Conservation (phyloP, 2,888 invertebrate species). For the Odontocerum albicorne region DNA sequence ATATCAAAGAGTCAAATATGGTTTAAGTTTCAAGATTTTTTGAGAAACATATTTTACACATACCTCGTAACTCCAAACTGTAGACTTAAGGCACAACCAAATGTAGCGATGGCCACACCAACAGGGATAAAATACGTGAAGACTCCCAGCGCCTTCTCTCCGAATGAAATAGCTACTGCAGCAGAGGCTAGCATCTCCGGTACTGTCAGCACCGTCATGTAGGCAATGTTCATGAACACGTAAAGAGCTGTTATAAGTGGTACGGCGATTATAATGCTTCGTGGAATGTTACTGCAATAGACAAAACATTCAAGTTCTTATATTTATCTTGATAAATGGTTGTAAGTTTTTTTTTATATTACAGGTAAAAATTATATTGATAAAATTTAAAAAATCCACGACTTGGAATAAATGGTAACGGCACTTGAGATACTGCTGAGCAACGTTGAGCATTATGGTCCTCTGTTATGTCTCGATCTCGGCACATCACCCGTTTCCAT, state of each 20-base stretch:
- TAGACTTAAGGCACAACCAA: conserved; percentile 76
- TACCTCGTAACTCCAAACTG: conserved; percentile 76
- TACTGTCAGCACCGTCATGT: conserved; percentile 76
- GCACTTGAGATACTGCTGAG: no score
- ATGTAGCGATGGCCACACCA: conserved; percentile 76
- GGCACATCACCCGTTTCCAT: no score
- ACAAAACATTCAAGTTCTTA: no score
- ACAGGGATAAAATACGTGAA: conserved; percentile 70
- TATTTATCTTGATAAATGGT: no score
- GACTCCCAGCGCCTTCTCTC: conserved; percentile 64
- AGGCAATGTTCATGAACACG: conserved; percentile 84
- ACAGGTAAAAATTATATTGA: no score
- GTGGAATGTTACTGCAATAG: conserved; percentile 70
- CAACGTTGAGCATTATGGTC: no score
- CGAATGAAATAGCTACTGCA: conserved; percentile 81
- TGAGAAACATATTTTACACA: no score
- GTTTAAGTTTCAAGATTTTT: no score
- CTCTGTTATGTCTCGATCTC: no score
- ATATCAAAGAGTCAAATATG: no score
- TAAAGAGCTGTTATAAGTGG: conserved; percentile 80
- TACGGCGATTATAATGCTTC: conserved; percentile 78
- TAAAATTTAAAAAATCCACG: neutral
- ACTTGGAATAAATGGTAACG: neutral
- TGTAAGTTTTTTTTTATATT: no score
- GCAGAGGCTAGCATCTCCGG: conserved; percentile 71